These are phyloP conservation scores for Ornithoptera priamus DNA, from an alignment of 2,888 invertebrate genomes.

Conservation along the genomic window DNA sequence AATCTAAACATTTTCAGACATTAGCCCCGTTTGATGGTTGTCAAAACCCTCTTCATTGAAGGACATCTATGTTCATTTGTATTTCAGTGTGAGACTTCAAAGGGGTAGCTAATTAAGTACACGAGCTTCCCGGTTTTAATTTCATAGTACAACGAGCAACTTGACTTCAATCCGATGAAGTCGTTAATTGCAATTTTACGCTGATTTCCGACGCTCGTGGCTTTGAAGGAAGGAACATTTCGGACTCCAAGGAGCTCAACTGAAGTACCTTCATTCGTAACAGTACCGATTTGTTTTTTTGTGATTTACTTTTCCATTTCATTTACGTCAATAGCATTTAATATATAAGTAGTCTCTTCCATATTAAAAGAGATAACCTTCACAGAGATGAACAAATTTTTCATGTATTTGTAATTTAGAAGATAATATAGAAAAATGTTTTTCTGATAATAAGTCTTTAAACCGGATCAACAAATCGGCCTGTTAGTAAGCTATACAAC, in stretches of 20 bases:
- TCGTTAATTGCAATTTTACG: slow-evolving; percentile 6
- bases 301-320: too few relatives aligned
- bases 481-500: too few relatives aligned
- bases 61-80: not conserved
- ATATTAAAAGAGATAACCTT: too few relatives aligned
- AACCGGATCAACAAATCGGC: too few relatives aligned
- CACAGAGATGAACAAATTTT: too few relatives aligned
- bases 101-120: slow-evolving; percentile 2
- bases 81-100: slow-evolving; percentile 2
- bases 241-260: not conserved
- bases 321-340: too few relatives aligned
- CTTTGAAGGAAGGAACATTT: not conserved
- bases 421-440: too few relatives aligned
- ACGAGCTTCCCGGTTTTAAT: not conserved
- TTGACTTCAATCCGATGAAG: slow-evolving; percentile 5
- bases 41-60: not conserved
- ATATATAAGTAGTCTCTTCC: too few relatives aligned
- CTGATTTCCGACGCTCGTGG: slow-evolving; percentile 2
- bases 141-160: slow-evolving; percentile 8
- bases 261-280: not conserved
- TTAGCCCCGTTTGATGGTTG: not conserved
- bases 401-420: too few relatives aligned
- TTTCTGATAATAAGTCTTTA: too few relatives aligned
- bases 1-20: not conserved
- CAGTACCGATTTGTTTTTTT: not conserved